Evolutionary conservation across 92 coral and sea anemone species (phyloP), one percentile per base, ranked within the genome.

Genomic region (Montipora capitata): DNA sequence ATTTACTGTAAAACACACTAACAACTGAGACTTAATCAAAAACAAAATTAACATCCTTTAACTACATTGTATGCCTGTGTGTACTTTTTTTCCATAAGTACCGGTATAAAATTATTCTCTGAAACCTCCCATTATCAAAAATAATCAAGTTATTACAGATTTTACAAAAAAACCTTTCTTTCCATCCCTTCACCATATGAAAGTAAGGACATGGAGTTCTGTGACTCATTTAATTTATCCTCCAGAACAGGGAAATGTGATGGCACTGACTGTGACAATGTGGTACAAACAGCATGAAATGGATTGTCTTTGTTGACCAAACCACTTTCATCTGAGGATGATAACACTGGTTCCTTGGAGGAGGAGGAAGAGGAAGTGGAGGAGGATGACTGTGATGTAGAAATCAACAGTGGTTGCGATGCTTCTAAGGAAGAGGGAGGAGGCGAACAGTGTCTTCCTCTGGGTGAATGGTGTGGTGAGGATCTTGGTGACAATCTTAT

Each of bases 401-500:
- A n/a, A 42, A 59, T 42, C 18, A 41, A 40, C 45, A 59, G 11
- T 41, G 79, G 71, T 52, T 82, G 87, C 41, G 68, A 41, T 54
- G 61, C 5, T 42, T 65, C 68, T 10, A 84, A 7, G 42, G 80
- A 80, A 9, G 51, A 68, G 10, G 63, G 38, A 39, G 93, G 90
- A 44, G 93, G 88, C 8, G 89, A 43, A n/a, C 38, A 48, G 17
- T 86, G 74, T 48, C 74, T 38, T 40, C 67, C 89, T 27, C 74
- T 71, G 18, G 94, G 91, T 58, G 94, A 91, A 78, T 56, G 79
- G 72, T 75, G 83, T 14, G 94, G 92, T 16, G 92, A 91, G 48
- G 51, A 43, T 64, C 69, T 86, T 68, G 87, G 80, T 0, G 77
- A 54, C 11, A 40, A 40, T 77, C 49, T 92, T 8, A 78, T 84